Conservation (phyloP, 2,113 vertebrate genomes). For the Cnemophilus loriae region DNA sequence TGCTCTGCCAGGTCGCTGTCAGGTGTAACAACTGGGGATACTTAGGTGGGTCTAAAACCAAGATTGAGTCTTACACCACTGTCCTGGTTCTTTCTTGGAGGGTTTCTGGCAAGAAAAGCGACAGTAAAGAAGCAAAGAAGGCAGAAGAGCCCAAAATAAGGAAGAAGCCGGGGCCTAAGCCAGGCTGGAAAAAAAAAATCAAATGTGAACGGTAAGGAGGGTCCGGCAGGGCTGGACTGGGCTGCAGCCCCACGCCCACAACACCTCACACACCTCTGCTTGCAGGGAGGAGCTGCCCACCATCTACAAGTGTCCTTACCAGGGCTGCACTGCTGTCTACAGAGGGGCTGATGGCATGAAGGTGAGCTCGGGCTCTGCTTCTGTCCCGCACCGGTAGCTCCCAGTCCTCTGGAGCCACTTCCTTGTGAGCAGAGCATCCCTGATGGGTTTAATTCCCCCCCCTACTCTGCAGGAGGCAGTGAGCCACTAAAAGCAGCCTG, state of each 20-base stretch:
- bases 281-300: conserved; percentile 93
- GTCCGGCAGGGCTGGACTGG: neutral
- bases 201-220: conserved; percentile 83
- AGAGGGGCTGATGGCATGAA: conserved; percentile 91
- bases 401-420: rapidly evolving
- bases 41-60: neutral
- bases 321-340: conserved; percentile 93
- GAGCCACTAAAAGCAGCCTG: neutral
- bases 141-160: conserved; percentile 78
- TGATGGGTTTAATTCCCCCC: neutral
- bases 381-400: rapidly evolving
- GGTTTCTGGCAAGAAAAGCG: conserved; percentile 68
- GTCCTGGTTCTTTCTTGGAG: neutral
- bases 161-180: conserved; percentile 94
- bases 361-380: conserved; percentile 64
- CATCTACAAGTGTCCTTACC: conserved; percentile 96
- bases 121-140: conserved; percentile 67
- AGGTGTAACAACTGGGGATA: rapidly evolving
- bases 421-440: rapidly evolving
- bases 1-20: neutral
- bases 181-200: conserved; percentile 92
- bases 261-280: neutral
- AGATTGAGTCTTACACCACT: neutral
- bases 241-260: neutral
- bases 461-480: neutral